phyloP scores from a whole-genome alignment of 2,113 vertebrate genomes.

The Equus quagga region DNA sequence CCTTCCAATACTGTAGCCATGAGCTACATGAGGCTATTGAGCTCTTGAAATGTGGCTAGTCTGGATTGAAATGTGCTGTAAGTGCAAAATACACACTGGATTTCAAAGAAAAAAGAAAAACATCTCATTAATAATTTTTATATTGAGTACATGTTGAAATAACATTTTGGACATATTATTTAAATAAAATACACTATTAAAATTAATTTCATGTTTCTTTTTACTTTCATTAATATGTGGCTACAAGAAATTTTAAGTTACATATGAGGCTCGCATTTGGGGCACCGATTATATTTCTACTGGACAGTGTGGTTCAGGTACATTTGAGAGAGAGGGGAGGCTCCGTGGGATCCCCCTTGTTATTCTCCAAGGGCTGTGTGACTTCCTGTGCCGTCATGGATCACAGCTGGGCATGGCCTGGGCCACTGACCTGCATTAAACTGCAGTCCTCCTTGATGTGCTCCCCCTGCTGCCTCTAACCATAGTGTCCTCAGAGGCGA shows the following conservation, averaged over 20 bases:
- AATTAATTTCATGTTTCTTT: background rate
- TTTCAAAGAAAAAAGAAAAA: constrained; percentile 1
- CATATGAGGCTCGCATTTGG: background rate
- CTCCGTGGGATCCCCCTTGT: background rate
- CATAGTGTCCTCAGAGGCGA: background rate
- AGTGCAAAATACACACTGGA: background rate
- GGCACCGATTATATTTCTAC: background rate
- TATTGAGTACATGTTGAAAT: background rate
- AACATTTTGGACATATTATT: background rate
- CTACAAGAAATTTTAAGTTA: background rate
- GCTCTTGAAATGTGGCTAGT: background rate
- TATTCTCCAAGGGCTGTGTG: background rate
- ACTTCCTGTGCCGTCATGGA: background rate
- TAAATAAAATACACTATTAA: constrained; percentile 10
- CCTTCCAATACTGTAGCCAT: background rate
- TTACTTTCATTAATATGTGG: background rate
- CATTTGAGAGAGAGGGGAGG: background rate
- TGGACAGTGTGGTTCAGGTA: background rate
- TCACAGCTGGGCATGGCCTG: background rate
- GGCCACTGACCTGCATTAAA: background rate
- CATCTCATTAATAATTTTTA: background rate
- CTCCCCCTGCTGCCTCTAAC: background rate
- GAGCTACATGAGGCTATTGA: background rate
- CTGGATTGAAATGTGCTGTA: background rate
- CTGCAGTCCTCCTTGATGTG: background rate